These are phyloP conservation scores for Crematogaster levior DNA, from an alignment of 2,888 invertebrate genomes.

Conservation along the genomic window DNA sequence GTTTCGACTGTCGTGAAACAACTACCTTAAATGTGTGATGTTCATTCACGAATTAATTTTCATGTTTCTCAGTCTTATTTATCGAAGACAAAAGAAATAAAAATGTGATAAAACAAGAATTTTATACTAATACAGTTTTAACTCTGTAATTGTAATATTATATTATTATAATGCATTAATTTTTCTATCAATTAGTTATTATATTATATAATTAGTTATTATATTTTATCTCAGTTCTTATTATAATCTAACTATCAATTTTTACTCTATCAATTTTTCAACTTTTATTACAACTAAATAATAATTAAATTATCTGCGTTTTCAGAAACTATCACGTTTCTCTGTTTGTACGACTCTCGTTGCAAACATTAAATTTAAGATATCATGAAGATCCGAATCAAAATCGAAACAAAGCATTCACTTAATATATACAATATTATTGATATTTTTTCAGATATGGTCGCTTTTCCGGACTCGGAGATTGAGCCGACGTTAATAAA, in stretches of 20 bases:
- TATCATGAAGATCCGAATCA: neutral
- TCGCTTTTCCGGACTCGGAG: conserved; percentile 81
- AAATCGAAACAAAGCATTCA: neutral
- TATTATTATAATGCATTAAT: neutral
- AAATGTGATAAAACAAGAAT: neutral
- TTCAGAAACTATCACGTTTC: neutral
- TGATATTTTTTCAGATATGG: conserved; percentile 83
- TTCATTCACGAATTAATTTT: conserved; percentile 5
- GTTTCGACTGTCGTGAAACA: too few species aligned
- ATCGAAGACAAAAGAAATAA: neutral
- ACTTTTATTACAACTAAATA: neutral
- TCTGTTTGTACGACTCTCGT: neutral
- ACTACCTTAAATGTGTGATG: too few species aligned
- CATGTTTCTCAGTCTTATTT: neutral
- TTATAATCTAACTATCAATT: neutral
- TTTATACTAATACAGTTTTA: neutral
- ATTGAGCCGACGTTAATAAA: conserved; percentile 78
- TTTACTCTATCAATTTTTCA: neutral
- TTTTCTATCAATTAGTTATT: neutral
- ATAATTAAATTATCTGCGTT: neutral
- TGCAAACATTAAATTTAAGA: neutral
- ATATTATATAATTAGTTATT: neutral
- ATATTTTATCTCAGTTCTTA: neutral
- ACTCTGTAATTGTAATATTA: neutral
- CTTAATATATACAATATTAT: too few species aligned